These are phyloP conservation scores for Oryzias curvinotus DNA, from an alignment of 2,113 vertebrate species.

Conservation along the genomic window DNA sequence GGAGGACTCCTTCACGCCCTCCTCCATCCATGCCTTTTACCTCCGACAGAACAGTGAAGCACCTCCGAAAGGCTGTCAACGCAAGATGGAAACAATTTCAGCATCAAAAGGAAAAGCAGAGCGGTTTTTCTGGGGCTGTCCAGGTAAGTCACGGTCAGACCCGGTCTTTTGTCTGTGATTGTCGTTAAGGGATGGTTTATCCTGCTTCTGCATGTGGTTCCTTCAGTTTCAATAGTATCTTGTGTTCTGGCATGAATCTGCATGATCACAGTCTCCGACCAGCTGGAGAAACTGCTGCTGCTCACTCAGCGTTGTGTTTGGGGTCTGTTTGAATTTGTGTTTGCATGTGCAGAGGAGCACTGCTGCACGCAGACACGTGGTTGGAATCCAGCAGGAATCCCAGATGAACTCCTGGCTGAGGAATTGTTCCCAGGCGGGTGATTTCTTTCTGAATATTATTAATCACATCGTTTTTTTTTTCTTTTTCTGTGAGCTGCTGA, in stretches of 20 bases:
- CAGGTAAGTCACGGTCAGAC: slow-evolving; percentile 61
- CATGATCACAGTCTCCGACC: too few species aligned
- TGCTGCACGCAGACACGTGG: too few species aligned
- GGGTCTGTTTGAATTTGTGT: too few species aligned
- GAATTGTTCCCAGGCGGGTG: too few species aligned
- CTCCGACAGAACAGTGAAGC: slow-evolving; percentile 40
- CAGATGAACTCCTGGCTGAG: too few species aligned
- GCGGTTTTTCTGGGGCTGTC: slow-evolving; percentile 35
- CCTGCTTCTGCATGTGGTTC: background rate
- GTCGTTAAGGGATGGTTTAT: background rate
- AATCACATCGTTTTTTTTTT: too few species aligned
- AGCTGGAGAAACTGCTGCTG: too few species aligned
- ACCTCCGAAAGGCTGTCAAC: slow-evolving; percentile 56
- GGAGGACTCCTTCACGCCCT: slow-evolving; percentile 19
- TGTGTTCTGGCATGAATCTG: background rate
- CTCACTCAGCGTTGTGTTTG: too few species aligned
- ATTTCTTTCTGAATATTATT: too few species aligned
- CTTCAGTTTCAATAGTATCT: background rate
- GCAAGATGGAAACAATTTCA: slow-evolving; percentile 62
- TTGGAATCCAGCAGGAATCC: too few species aligned
- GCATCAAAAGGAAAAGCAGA: slow-evolving; percentile 43
- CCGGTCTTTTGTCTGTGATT: slow-evolving; percentile 7
- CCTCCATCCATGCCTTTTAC: slow-evolving; percentile 49
- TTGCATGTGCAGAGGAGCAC: too few species aligned
- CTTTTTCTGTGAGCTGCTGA: too few species aligned